These are phyloP conservation scores for Clusia tigrina DNA, from an alignment of 2,888 invertebrate species.

Conservation along the genomic window DNA sequence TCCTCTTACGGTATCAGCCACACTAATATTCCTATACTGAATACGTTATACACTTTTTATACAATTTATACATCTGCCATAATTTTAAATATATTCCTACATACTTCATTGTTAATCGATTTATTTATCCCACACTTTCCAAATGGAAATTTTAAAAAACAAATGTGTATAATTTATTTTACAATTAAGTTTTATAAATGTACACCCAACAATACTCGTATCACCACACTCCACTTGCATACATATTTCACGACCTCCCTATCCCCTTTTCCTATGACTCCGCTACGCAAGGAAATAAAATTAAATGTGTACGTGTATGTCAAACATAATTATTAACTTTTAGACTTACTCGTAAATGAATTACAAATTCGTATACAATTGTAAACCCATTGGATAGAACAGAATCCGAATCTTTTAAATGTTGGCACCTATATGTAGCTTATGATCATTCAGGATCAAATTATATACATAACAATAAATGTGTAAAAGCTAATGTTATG, in stretches of 20 bases:
- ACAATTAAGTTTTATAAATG: no score
- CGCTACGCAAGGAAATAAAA: constrained; percentile 38
- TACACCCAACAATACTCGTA: no score
- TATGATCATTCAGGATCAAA: constrained; percentile 13
- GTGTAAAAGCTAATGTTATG: constrained; percentile 25
- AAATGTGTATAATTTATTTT: no score
- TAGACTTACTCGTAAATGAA: constrained; percentile 18
- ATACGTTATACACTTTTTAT: no score
- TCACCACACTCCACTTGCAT: not conserved
- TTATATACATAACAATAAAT: constrained; percentile 23
- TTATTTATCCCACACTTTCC: no score
- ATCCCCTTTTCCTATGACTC: not conserved
- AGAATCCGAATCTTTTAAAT: constrained; percentile 12
- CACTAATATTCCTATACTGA: not conserved
- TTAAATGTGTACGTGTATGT: constrained; percentile 33
- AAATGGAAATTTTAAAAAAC: no score
- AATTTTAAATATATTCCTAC: not conserved
- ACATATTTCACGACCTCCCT: not conserved
- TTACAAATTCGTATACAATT: constrained; percentile 14
- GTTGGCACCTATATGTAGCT: constrained; percentile 16
- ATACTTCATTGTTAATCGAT: no score
- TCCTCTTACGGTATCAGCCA: no score
- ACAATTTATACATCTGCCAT: no score
- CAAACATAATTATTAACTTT: constrained; percentile 13
- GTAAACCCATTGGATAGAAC: constrained; percentile 6